A percentile compares a stretch with the other conserved stretches of the same genome.
These are phyloP conservation scores for Uria aalge DNA, from an alignment of 2,113 vertebrate species.

Conservation along the genomic window DNA sequence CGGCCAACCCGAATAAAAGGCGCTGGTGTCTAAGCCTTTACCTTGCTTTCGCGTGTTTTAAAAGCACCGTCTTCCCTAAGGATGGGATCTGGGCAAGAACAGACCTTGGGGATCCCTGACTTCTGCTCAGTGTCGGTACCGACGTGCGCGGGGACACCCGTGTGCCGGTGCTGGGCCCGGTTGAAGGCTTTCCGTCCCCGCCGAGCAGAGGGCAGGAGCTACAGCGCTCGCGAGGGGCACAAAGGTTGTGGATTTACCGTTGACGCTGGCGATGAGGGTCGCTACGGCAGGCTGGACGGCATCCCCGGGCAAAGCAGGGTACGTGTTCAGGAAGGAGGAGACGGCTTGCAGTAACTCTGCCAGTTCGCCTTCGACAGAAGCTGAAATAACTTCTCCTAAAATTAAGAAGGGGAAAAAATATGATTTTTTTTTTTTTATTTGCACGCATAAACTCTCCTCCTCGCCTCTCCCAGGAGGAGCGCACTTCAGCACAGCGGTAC, in stretches of 20 bases:
- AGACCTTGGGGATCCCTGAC: neutral
- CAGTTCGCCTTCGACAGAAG: neutral
- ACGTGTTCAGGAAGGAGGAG: constrained; percentile 3
- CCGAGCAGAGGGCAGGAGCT: neutral
- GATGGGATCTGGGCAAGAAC: too few species aligned
- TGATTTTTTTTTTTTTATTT: too few species aligned
- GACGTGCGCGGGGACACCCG: rapidly evolving
- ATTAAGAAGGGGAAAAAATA: neutral
- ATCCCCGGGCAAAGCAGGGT: neutral
- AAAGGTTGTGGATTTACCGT: neutral
- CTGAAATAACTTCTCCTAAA: neutral
- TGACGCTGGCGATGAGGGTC: neutral
- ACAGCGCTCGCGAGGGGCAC: neutral
- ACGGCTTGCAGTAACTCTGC: constrained; percentile 18
- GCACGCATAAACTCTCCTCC: neutral
- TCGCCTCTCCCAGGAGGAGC: neutral
- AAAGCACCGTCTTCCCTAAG: neutral
- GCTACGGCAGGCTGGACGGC: neutral
- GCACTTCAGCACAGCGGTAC: too few species aligned
- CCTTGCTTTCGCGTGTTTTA: too few species aligned
- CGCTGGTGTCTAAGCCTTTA: neutral
- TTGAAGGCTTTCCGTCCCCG: neutral
- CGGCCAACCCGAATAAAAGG: neutral
- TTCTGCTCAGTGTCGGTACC: neutral
- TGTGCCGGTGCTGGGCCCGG: neutral